A percentile compares a stretch with the other conserved stretches of the same genome.
These are phyloP conservation scores for Cerceris ruficornis DNA, from an alignment of 2,888 invertebrate genomes.

Conservation along the genomic window DNA sequence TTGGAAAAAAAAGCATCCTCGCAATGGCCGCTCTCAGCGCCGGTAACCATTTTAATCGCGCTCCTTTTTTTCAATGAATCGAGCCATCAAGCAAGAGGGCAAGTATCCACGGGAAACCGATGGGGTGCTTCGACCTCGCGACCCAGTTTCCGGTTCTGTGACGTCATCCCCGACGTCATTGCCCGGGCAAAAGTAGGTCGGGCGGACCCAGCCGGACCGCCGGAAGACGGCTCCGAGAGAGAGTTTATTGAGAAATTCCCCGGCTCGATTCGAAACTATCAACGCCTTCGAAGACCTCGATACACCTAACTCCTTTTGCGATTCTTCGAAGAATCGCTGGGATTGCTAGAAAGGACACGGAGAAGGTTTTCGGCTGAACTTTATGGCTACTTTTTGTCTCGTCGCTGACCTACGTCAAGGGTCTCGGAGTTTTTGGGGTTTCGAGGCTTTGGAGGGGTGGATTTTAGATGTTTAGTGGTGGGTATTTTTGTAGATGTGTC, in stretches of 20 bases:
- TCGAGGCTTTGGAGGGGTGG: not conserved
- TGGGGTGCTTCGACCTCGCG: conserved; percentile 78
- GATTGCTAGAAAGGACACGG: not conserved
- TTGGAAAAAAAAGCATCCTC: not conserved
- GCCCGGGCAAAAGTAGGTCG: conserved; percentile 86
- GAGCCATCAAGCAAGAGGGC: conserved; percentile 50
- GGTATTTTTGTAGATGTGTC: too few species aligned
- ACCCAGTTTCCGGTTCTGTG: conserved; percentile 77
- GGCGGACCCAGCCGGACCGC: conserved; percentile 85
- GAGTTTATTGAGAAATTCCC: conserved; percentile 78
- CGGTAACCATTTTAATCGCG: conserved; percentile 48
- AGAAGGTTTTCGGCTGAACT: not conserved
- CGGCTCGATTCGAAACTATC: conserved; percentile 64
- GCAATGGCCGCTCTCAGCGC: not conserved
- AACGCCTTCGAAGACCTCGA: not conserved
- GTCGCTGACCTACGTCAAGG: conserved; percentile 17
- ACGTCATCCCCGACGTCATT: conserved; percentile 81
- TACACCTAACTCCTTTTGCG: not conserved
- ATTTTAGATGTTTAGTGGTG: too few species aligned
- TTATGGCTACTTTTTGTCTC: not conserved
- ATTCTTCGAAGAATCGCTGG: not conserved
- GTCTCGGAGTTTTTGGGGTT: conserved; percentile 1
- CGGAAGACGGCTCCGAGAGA: conserved; percentile 84
- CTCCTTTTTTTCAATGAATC: conserved; percentile 65
- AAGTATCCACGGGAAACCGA: conserved; percentile 58